Conservation (phyloP, 2,797 vertebrate species). For the Manis pentadactyla region DNA sequence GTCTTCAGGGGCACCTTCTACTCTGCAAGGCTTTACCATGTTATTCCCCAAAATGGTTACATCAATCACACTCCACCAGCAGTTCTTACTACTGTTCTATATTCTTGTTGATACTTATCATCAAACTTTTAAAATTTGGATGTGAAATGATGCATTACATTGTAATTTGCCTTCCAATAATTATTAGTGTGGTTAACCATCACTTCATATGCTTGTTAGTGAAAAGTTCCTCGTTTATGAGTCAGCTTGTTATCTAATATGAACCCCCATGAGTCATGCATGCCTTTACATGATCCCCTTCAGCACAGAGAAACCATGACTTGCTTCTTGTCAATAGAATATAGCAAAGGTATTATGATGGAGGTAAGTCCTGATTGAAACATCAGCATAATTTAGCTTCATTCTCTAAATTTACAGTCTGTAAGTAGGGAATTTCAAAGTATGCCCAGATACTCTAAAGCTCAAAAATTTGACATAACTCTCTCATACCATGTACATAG, state of each 20-base stretch:
- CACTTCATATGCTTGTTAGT: neutral
- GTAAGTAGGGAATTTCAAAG: neutral
- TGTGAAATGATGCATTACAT: neutral
- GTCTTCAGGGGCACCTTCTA: neutral
- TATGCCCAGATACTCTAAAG: neutral
- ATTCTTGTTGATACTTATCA: neutral
- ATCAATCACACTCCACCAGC: neutral
- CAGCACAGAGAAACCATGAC: neutral
- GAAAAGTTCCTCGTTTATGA: neutral
- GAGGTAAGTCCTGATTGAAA: neutral
- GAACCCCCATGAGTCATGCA: neutral
- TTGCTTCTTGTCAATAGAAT: neutral
- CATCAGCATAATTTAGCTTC: neutral
- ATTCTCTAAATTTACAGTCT: neutral
- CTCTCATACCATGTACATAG: constrained; percentile 8
- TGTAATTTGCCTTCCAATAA: neutral
- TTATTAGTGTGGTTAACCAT: neutral
- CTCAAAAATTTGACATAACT: constrained; percentile 20
- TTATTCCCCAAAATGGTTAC: neutral
- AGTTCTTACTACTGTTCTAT: neutral
- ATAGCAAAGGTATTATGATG: neutral
- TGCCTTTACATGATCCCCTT: neutral
- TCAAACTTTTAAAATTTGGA: neutral
- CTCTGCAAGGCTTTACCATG: neutral
- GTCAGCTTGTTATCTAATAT: neutral